Percentiles rank a stretch among this genome's conserved stretches.
phyloP scores from a whole-genome alignment of 1,140 invertebrate genomes.

The Bombus breviceps region DNA sequence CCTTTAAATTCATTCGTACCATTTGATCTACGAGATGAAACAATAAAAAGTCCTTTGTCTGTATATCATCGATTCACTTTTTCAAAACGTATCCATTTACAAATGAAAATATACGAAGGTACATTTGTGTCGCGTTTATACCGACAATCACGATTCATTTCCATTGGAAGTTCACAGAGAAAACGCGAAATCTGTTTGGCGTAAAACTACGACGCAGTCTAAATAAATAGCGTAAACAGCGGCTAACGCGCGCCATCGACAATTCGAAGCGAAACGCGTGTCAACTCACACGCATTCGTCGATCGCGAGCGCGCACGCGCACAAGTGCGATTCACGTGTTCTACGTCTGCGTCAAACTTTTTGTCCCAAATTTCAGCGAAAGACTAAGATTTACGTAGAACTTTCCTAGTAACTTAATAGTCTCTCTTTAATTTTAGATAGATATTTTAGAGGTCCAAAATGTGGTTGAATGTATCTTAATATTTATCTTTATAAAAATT shows the following conservation, averaged over 20 bases:
- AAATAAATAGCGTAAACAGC: conserved; percentile 31
- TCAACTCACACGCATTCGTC: neutral
- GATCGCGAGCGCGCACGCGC: neutral
- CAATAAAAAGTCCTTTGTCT: neutral
- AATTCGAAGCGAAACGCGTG: conserved; percentile 15
- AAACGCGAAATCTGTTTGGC: neutral
- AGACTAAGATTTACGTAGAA: neutral
- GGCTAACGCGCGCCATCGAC: neutral
- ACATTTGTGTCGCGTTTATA: neutral
- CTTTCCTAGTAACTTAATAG: too few relatives aligned
- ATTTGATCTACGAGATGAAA: neutral
- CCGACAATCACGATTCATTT: neutral
- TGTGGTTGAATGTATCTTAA: too few relatives aligned
- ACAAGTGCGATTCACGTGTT: neutral
- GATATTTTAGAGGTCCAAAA: neutral
- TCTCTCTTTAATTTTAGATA: neutral
- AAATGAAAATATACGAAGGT: neutral
- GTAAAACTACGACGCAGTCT: neutral
- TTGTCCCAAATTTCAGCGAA: neutral
- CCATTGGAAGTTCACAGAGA: neutral
- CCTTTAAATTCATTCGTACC: neutral
- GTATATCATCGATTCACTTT: neutral
- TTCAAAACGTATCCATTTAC: conserved; percentile 18
- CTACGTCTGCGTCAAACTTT: neutral
- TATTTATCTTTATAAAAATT: neutral